These are phyloP conservation scores for Elymnias hypermnestra DNA, from an alignment of 1,140 invertebrate genomes.

Conservation along the genomic window DNA sequence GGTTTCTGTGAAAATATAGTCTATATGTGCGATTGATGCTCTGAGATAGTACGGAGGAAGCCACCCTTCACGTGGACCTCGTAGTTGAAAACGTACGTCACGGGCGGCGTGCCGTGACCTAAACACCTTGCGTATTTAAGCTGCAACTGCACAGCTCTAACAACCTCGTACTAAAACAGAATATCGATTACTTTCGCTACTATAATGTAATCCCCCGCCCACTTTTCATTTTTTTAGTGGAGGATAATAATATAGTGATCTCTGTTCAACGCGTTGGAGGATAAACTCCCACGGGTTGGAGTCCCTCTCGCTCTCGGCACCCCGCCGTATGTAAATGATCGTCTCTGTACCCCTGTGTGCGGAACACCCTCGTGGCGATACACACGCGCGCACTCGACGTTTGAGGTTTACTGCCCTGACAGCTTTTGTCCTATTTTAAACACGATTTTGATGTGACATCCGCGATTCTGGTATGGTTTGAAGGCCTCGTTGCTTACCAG, in stretches of 20 bases:
- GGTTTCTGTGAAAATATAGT: too few species aligned
- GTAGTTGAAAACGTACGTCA: too few species aligned
- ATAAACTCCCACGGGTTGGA: constrained; percentile 38
- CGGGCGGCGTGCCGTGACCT: constrained; percentile 8
- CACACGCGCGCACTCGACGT: constrained; percentile 37
- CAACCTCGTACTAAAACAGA: constrained; percentile 70
- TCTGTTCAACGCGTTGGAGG: constrained; percentile 51
- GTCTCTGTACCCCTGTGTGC: constrained; percentile 56
- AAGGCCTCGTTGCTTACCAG: too few species aligned
- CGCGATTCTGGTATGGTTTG: too few species aligned
- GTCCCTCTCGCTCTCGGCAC: constrained; percentile 58
- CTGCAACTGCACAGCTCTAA: constrained; percentile 67
- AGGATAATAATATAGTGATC: constrained; percentile 75
- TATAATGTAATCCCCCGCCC: constrained; percentile 76
- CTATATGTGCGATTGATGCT: background rate
- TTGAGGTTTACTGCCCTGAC: constrained; percentile 71
- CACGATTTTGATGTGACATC: constrained; percentile 50
- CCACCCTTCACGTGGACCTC: background rate
- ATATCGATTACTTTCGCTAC: constrained; percentile 80
- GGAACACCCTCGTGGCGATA: constrained; percentile 32
- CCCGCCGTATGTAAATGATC: constrained; percentile 72
- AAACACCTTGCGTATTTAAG: constrained; percentile 55
- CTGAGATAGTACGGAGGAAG: background rate
- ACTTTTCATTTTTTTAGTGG: constrained; percentile 77
- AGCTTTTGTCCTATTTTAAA: constrained; percentile 72